Evolutionary conservation across 2,113 vertebrate genomes (phyloP), one percentile per base, ranked within the genome.

Genomic region (Oceanodroma tethys): DNA sequence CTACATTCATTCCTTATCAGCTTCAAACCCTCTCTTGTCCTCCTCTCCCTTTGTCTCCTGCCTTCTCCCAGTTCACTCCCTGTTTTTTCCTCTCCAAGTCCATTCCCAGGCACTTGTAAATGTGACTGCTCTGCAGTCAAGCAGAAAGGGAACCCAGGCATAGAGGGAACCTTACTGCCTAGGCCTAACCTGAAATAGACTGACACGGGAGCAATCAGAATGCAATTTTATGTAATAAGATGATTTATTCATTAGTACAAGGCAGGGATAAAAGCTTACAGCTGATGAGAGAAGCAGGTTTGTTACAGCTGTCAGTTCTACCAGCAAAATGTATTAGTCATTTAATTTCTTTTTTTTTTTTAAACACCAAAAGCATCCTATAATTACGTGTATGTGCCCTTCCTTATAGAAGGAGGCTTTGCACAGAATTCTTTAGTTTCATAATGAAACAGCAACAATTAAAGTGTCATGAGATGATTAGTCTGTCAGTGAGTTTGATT

Each of bases 141-240:
- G 48, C 23, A 86, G 76, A 91, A 96, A 70, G 50, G 87, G 94
- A 88, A 52, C 86, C 82, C 75, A 79, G 56, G 63, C 59, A 75
- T 43, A 60, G 50, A 88, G 78, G 68, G 59, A 95, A 88, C 59
- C 78, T 93, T 73, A 53, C 52, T 91, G 40, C 59, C 72, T 88
- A 48, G 19, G n/a, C 36, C 73, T 59, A 79, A 80, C 81, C 78
- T 95, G 78, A 96, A 94, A 89, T 27, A 93, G 87, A 92, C 66
- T 83, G 88, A 96, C 56, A 80, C 0, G 1, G 55, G 67, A 94
- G 85, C 68, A 90, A 96, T 95, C 82, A 93, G 74, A 92, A 90
- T 81, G 88, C 86, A 96, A 96, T 96, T 97, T 97, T 95, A 96
- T 81, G 81, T 96, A 90, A 98, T 93, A 96, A 95, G 96, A 95